phyloP scores from a whole-genome alignment of 2,113 vertebrate species.

The Oryctolagus cuniculus region mOryCun1.1 NC_091441.1:26241501-26242000 shows the following conservation, averaged over 20 bases:
- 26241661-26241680: background rate
- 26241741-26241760: background rate
- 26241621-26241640: background rate
- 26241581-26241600: background rate
- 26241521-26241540: background rate
- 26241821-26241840: too few species aligned
- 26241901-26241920: too few species aligned
- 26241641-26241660: background rate
- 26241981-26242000: too few species aligned
- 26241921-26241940: too few species aligned
- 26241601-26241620: background rate
- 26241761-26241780: background rate
- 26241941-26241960: too few species aligned
- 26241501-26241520: background rate
- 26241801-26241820: too few species aligned
- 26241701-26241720: background rate
- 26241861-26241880: too few species aligned
- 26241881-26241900: too few species aligned
- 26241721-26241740: background rate
- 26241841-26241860: too few species aligned
- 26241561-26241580: background rate
- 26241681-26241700: background rate
- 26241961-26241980: too few species aligned
- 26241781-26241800: background rate
- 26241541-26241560: too few species aligned